Evolutionary conservation across 2,888 invertebrate species (phyloP).

Genomic region (Plusia festucae): DNA sequence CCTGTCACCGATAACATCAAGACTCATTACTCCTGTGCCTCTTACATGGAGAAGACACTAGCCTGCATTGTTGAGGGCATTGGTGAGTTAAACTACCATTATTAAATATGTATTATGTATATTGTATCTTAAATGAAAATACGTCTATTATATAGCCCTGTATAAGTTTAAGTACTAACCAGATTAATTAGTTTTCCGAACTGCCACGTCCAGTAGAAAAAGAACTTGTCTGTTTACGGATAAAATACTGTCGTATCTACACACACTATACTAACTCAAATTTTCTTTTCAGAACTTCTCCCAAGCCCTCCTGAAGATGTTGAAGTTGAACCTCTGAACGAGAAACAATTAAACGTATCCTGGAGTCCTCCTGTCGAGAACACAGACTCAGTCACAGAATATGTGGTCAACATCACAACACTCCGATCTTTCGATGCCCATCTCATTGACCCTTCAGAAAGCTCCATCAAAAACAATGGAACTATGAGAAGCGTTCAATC

Average conservation of each 20-base stretch:
- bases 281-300: conserved; percentile 89
- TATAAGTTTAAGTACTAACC: no score
- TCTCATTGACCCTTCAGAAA: conserved; percentile 84
- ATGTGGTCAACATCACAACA: conserved; percentile 92
- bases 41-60: conserved; percentile 94
- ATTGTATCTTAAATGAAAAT: no score
- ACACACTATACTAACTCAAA: not conserved
- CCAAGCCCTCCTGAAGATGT: conserved; percentile 93
- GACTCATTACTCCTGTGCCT: conserved; percentile 95
- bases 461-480: conserved; percentile 72
- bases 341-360: conserved; percentile 92
- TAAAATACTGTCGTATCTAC: not conserved
- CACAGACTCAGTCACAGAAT: conserved; percentile 91
- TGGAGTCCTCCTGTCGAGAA: conserved; percentile 92
- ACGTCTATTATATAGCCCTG: no score
- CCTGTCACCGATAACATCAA: conserved; percentile 95
- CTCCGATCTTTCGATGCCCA: conserved; percentile 92
- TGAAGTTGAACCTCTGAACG: conserved; percentile 92
- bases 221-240: not conserved
- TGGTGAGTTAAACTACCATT: conserved; percentile 75
- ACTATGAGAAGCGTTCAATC: conserved; percentile 67
- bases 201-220: no score
- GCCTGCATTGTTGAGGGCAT: conserved; percentile 96
- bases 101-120: no score
- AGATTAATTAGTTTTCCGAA: no score